Percentiles rank a stretch among this genome's conserved stretches.
These are phyloP conservation scores for Melinopterus prodromus DNA, from an alignment of 2,888 invertebrate species.

Conservation along the genomic window DNA sequence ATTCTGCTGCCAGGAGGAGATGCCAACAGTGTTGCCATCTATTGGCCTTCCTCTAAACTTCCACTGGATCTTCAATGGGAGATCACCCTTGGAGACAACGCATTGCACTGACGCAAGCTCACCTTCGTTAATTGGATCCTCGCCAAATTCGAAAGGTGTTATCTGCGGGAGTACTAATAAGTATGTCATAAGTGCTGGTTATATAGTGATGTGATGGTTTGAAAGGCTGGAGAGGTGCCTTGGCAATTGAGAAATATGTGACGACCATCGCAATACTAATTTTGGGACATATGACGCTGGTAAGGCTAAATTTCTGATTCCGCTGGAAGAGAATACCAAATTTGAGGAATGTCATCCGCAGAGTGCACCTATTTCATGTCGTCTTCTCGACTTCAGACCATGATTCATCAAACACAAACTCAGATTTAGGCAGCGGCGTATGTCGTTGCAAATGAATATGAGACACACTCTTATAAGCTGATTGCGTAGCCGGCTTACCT, in stretches of 20 bases:
- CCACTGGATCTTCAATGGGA: slow-evolving; percentile 78
- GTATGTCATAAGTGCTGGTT: no score
- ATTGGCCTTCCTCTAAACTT: slow-evolving; percentile 69
- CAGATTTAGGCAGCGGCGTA: not conserved
- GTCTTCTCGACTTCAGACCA: no score
- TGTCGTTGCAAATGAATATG: not conserved
- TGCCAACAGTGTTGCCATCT: slow-evolving; percentile 63
- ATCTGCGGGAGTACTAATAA: slow-evolving; percentile 71
- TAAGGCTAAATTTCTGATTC: not conserved
- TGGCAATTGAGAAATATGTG: not conserved
- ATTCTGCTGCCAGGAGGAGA: slow-evolving; percentile 67
- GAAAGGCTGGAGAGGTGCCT: not conserved
- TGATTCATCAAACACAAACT: not conserved
- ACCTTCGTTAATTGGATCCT: slow-evolving; percentile 77
- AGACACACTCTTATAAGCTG: not conserved
- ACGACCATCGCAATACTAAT: not conserved
- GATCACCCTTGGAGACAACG: slow-evolving; percentile 79
- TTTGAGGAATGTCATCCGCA: slow-evolving; percentile 33
- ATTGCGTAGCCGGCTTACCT: not conserved
- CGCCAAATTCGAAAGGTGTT: slow-evolving; percentile 72
- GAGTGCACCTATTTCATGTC: slow-evolving; percentile 30
- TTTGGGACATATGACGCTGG: not conserved
- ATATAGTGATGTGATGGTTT: not conserved
- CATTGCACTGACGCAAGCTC: slow-evolving; percentile 78
- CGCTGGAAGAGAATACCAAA: not conserved